phyloP scores from a whole-genome alignment of 1,140 invertebrate species.

The Lordiphosa stackelbergi region DNA sequence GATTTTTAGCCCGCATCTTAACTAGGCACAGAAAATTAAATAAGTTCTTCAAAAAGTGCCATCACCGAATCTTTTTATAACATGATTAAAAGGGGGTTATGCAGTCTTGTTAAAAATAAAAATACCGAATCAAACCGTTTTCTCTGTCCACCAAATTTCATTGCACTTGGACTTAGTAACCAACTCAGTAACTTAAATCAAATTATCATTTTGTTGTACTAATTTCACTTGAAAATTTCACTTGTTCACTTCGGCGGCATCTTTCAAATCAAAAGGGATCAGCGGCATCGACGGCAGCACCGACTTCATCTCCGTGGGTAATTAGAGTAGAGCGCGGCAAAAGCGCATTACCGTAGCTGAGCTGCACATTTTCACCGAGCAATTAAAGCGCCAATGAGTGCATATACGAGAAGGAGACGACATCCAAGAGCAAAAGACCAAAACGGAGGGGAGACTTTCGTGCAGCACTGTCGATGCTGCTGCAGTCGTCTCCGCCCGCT shows the following conservation, averaged over 20 bases:
- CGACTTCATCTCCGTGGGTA: conserved; percentile 27
- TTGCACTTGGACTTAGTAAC: no score
- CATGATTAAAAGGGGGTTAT: no score
- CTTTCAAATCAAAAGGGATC: conserved; percentile 41
- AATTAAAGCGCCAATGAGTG: conserved; percentile 52
- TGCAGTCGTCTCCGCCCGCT: conserved; percentile 41
- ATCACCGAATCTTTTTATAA: no score
- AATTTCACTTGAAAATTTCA: conserved; percentile 48
- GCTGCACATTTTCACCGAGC: conserved; percentile 47
- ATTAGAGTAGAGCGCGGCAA: conserved; percentile 45
- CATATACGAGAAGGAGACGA: conserved; percentile 31
- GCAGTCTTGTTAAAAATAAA: no score
- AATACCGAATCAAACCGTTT: no score
- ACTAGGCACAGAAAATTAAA: no score
- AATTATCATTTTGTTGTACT: conserved; percentile 26
- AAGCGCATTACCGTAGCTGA: conserved; percentile 36
- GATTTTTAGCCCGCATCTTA: no score
- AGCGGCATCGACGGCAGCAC: conserved; percentile 29
- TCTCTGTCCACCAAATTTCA: no score
- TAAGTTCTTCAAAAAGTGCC: no score
- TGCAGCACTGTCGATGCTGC: conserved; percentile 39
- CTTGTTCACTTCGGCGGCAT: conserved; percentile 34
- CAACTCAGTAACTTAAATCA: conserved; percentile 16
- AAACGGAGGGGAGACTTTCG: conserved; percentile 42
- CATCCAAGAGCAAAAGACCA: neutral